These are phyloP conservation scores for Oxyteleia sp. DNA, from an alignment of 2,888 invertebrate genomes.

Conservation along the genomic window DNA sequence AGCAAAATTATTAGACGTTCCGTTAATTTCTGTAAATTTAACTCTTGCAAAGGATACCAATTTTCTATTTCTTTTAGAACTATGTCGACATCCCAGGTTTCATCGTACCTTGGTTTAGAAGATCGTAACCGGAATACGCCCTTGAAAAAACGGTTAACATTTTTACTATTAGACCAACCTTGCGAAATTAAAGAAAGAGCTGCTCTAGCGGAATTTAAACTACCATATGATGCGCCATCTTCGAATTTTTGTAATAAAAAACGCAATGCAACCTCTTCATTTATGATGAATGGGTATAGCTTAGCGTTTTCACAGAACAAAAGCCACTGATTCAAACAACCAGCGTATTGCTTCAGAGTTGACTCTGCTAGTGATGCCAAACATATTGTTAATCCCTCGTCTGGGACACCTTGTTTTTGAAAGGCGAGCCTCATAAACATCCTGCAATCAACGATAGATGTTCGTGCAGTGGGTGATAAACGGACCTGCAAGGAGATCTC, in stretches of 20 bases:
- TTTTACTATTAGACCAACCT: neutral
- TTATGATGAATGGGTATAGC: conserved; percentile 1
- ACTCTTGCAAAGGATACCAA: conserved; percentile 4
- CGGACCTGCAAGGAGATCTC: conserved; percentile 44
- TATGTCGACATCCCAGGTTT: conserved; percentile 14
- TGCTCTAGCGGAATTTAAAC: conserved; percentile 58
- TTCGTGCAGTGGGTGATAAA: conserved; percentile 19
- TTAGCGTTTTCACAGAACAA: conserved; percentile 48
- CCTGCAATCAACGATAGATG: conserved; percentile 36
- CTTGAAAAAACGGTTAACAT: conserved; percentile 12
- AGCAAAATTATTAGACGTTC: conserved; percentile 9
- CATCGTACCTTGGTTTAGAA: conserved; percentile 6
- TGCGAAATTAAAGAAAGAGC: conserved; percentile 43
- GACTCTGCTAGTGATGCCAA: conserved; percentile 67
- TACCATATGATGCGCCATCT: conserved; percentile 57
- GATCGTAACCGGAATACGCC: conserved; percentile 4
- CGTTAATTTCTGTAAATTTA: neutral
- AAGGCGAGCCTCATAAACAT: conserved; percentile 32
- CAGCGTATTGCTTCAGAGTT: conserved; percentile 74
- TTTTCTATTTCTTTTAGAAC: conserved; percentile 4
- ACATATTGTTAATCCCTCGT: conserved; percentile 55
- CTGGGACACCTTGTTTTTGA: conserved; percentile 23
- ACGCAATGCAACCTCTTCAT: conserved; percentile 29
- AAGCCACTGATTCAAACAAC: conserved; percentile 72
- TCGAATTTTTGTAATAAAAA: conserved; percentile 56